Base-by-base conservation (phyloP, 2,113 vertebrate genomes). In the Acinonyx jubatus region DNA sequence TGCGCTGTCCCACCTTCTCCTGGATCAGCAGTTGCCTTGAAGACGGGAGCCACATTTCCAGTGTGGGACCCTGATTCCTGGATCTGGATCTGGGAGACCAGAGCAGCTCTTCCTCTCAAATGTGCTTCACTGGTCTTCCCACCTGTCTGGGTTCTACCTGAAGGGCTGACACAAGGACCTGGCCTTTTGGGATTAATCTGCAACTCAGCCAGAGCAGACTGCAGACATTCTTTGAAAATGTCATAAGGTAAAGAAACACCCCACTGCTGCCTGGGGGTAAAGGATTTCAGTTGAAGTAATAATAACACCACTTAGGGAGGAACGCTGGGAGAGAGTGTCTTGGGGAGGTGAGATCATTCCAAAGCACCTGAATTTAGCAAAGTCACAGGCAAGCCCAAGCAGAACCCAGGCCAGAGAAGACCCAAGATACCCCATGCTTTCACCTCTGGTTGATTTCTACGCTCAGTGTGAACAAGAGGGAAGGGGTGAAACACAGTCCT, bases 1-100 rank as follows among this genome's bases (percentile, higher is more conserved):
- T 33, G 33, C 0, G 3, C 38, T 48, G 2, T 9, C 69, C 4
- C 0, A 3, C 3, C 1, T 29, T n/a, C 18, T 5, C 3, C 31
- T 4, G 11, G 14, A 21, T 41, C n/a, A 3, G 33, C 27, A 15
- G 29, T 16, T 16, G 15, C 36, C 2, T 10, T 12, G 2, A n/a
- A 31, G 61, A 29, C 21, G 8, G 31, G 16, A 45, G 33, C 3
- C 16, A 52, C 11, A 18, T 9, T 25, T 71, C 19, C 41, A 7
- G 14, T 1, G 10, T 4, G 27, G 41, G 41, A 18, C 18, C 52
- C 38, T 27, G 57, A n/a, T 27, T 36, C 45, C 33, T 16, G 5
- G 25, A 9, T 50, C 27, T 16, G 5, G 31, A 9, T 50, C 27
- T 25, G 27, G 48, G 33, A 27, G 9, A n/a, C 15, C 36, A 80